Conservation (phyloP, 2,113 vertebrate species). For the Oenanthe melanoleuca region DNA sequence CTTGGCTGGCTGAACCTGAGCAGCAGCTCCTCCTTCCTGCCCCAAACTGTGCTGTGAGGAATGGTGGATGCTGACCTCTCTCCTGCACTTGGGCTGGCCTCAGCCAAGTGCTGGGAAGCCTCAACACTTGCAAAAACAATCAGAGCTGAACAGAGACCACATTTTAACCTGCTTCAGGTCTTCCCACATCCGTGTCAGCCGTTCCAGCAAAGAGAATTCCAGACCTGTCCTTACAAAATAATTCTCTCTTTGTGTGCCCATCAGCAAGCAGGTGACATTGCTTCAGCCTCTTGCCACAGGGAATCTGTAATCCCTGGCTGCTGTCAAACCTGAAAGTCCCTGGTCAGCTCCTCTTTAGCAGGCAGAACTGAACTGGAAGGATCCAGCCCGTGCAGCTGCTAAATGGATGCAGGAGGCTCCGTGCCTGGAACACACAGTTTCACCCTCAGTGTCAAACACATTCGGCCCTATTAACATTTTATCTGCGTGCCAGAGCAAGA, state of each 20-base stretch:
- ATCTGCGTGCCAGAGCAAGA: slow-evolving; percentile 1
- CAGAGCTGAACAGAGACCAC: not conserved
- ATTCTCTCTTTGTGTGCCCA: not conserved
- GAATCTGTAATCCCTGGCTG: not conserved
- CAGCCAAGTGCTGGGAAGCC: not conserved
- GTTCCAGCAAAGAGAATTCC: not conserved
- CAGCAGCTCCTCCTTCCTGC: not conserved
- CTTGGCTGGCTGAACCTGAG: not conserved
- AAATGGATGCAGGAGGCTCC: not conserved
- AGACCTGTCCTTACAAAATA: not conserved
- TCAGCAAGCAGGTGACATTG: not conserved
- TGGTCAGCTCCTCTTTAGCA: not conserved
- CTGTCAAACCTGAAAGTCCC: not conserved
- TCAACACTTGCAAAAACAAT: not conserved
- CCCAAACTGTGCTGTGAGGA: not conserved
- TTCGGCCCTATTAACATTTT: slow-evolving; percentile 43
- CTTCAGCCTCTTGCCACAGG: not conserved
- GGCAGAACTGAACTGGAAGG: not conserved
- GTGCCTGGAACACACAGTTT: slow-evolving; percentile 9
- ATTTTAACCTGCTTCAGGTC: not conserved
- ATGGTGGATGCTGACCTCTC: not conserved
- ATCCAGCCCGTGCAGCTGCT: not conserved
- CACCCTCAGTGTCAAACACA: not conserved
- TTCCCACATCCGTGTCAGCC: not conserved
- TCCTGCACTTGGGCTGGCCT: not conserved